Evolutionary conservation across 2,113 vertebrate genomes (phyloP).

Genomic region (Oenanthe melanoleuca): DNA sequence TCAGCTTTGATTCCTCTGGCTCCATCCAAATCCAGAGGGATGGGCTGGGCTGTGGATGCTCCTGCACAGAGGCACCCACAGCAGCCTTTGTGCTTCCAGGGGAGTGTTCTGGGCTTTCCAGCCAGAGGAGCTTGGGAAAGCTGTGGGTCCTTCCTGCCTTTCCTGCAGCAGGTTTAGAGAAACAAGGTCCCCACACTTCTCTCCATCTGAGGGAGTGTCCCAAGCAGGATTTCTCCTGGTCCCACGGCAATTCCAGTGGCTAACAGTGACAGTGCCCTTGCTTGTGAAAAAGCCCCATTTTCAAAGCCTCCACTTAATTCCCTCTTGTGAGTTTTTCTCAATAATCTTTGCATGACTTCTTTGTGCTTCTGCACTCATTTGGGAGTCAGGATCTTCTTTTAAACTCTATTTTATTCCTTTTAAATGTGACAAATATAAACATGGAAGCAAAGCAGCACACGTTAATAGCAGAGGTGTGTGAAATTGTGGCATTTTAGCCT

Average conservation of each 20-base stretch:
- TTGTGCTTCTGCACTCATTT: conserved; percentile 40
- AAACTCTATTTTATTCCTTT: conserved; percentile 68
- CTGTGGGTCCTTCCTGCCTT: background rate
- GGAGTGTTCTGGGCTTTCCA: conserved; percentile 35
- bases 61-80: background rate
- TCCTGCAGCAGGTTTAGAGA: background rate
- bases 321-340: conserved; percentile 54
- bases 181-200: background rate
- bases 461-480: conserved; percentile 52
- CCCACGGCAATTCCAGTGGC: fast-evolving
- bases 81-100: conserved; percentile 25
- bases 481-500: conserved; percentile 7
- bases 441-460: conserved; percentile 65
- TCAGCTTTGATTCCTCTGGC: background rate
- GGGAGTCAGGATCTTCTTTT: conserved; percentile 61
- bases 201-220: background rate
- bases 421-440: conserved; percentile 72
- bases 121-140: background rate
- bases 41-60: background rate
- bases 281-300: background rate
- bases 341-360: conserved; percentile 64
- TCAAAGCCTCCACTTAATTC: conserved; percentile 36
- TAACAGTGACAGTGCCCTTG: background rate
- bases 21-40: fast-evolving
- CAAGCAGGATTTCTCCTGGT: background rate